phyloP scores from a whole-genome alignment of 2,797 vertebrate genomes.

The Benthosema pterotum region DNA sequence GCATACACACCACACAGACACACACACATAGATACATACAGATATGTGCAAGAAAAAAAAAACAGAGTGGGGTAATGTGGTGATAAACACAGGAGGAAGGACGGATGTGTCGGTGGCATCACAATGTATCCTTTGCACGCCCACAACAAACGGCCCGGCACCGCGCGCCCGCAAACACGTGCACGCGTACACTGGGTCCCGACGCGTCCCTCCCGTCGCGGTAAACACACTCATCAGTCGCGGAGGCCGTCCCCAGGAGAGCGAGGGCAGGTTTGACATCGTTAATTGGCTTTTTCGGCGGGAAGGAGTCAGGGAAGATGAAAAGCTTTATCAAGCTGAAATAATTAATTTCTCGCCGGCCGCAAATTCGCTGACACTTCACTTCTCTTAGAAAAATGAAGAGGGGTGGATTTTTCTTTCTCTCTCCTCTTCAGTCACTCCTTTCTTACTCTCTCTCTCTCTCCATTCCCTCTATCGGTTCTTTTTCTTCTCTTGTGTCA shows the following conservation, averaged over 20 bases:
- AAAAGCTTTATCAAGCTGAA: constrained; percentile 99
- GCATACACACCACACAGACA: not conserved
- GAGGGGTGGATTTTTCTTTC: constrained; percentile 72
- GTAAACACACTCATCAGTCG: constrained; percentile 99
- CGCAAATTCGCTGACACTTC: constrained; percentile 98
- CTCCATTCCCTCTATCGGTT: constrained; percentile 65
- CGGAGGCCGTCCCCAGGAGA: constrained; percentile 84
- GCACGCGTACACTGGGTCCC: constrained; percentile 31
- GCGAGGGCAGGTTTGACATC: constrained; percentile 98
- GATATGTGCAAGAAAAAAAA: not conserved
- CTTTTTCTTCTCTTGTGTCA: constrained; percentile 47
- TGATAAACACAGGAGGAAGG: not conserved
- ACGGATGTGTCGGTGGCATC: not conserved
- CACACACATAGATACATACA: constrained; percentile 7
- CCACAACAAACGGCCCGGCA: too few species aligned
- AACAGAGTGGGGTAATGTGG: not conserved
- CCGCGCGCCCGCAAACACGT: not conserved
- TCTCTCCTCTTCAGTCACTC: constrained; percentile 52
- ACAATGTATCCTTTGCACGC: too few species aligned
- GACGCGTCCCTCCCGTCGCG: constrained; percentile 81
- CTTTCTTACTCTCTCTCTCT: constrained; percentile 28
- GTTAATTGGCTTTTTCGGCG: constrained; percentile 99
- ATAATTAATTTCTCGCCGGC: constrained; percentile 96
- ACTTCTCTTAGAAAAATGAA: constrained; percentile 85
- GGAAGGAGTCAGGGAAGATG: constrained; percentile 98